Percentiles rank a stretch among this genome's conserved stretches.
Conservation (phyloP, 2,888 invertebrate species). For the Rhingia campestris region DNA sequence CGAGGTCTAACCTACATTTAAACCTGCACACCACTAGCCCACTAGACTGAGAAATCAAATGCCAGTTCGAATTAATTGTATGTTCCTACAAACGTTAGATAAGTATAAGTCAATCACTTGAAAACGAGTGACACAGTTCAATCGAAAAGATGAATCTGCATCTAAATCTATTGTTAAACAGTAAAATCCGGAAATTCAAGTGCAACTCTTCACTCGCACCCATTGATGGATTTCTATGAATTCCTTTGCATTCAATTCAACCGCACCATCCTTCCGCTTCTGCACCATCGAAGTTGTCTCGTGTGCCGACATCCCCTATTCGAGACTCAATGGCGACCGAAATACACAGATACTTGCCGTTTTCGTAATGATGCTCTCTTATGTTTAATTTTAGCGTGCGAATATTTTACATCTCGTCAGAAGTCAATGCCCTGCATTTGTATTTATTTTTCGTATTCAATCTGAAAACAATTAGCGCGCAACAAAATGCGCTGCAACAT, state of each 20-base stretch:
- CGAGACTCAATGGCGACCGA: slow-evolving; percentile 65
- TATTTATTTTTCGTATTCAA: slow-evolving; percentile 1
- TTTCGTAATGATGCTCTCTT: slow-evolving; percentile 20
- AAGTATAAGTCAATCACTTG: slow-evolving; percentile 34
- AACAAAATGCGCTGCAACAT: slow-evolving; percentile 12
- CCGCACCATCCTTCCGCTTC: slow-evolving; percentile 19
- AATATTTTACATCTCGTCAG: slow-evolving; percentile 44
- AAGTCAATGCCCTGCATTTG: slow-evolving; percentile 56
- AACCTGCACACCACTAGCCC: neutral
- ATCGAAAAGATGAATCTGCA: slow-evolving; percentile 18
- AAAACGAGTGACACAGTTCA: neutral
- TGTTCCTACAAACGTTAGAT: slow-evolving; percentile 22
- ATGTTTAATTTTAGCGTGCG: slow-evolving; percentile 58
- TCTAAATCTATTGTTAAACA: slow-evolving; percentile 43
- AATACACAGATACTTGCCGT: slow-evolving; percentile 42
- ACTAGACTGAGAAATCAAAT: slow-evolving; percentile 19
- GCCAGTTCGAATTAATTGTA: slow-evolving; percentile 21
- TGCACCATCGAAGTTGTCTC: slow-evolving; percentile 11
- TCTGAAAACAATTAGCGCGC: slow-evolving; percentile 15
- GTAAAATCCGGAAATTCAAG: slow-evolving; percentile 66
- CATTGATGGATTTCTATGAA: slow-evolving; percentile 70
- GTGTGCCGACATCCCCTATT: slow-evolving; percentile 33
- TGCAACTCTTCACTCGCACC: slow-evolving; percentile 35
- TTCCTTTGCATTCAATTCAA: slow-evolving; percentile 50
- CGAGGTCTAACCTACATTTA: slow-evolving; percentile 62